Evolutionary conservation across 1,140 invertebrate genomes (phyloP), one percentile per base, ranked within the genome.

Genomic region (Pantala flavescens): DNA sequence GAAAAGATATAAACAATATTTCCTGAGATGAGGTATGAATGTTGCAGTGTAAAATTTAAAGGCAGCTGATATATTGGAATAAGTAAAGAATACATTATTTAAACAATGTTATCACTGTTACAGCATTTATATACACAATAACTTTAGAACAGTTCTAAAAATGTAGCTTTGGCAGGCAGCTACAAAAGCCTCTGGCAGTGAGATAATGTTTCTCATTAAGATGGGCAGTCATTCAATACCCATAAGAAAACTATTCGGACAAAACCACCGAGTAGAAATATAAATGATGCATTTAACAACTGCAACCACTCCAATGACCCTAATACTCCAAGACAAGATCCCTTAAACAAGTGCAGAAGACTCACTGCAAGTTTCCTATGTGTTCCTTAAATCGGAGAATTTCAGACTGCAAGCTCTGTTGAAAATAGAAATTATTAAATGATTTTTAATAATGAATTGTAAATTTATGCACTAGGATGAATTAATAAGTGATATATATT

Each of bases 11-110:
- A 63, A 63, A 63, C 49, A 63, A 63, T 21, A 63, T 21, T 63
- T 63, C 49, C 49, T 63, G 49, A 63, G 49, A 63, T 63, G 49
- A 63, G 49, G 49, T 63, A 63, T 63, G 49, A 63, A 63, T 63
- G 49, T 63, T 63, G 49, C 49, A 63, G 49, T 63, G 14, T 63
- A 21, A 63, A 63, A 63, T 63, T 63, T 21, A 63, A 63, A 63
- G 49, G 49, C 49, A 63, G 49, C 49, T 63, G 49, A 63, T 63
- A 63, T 21, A 63, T 16, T 19, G 49, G 49, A 63, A 63, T 63
- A 63, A 16, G n/a, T 21, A 63, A 63, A 63, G 49, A 63, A 63
- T 19, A 21, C 49, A 63, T 63, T 21, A 21, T 63, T 63, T 19
- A 63, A 63, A 63, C n/a, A 63, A 63, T 63, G 14, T 19, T 63